A percentile compares a stretch with the other conserved stretches of the same genome.
Evolutionary conservation across 2,113 vertebrate species (phyloP).

Genomic region (Myotis brandtii): DNA sequence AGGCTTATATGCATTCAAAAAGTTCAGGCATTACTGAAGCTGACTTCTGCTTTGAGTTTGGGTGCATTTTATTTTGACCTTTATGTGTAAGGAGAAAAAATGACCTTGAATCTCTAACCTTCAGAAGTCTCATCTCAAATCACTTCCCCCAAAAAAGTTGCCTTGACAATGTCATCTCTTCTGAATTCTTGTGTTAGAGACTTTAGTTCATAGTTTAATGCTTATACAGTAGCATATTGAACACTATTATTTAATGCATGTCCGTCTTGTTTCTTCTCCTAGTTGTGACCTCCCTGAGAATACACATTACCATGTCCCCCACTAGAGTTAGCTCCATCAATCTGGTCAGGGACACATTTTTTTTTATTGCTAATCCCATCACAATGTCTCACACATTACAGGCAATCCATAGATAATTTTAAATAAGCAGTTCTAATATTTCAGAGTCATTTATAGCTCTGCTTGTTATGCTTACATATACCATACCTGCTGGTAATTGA

Average conservation of each 20-base stretch:
- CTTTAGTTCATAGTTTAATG: constrained; percentile 1
- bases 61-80: not conserved
- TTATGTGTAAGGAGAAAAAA: not conserved
- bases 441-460: not conserved
- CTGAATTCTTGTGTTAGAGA: not conserved
- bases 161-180: not conserved
- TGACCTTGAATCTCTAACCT: not conserved
- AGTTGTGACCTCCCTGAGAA: not conserved
- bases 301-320: not conserved
- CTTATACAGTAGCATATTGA: not conserved
- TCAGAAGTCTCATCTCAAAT: not conserved
- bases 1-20: not conserved
- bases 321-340: not conserved
- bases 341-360: not conserved
- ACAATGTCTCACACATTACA: constrained; percentile 10
- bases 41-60: not conserved
- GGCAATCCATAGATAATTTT: not conserved
- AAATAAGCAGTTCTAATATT: constrained; percentile 41
- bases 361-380: not conserved
- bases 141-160: not conserved
- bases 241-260: not conserved
- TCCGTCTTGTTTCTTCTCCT: constrained; percentile 9
- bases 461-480: not conserved
- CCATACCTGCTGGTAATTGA: not conserved
- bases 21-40: not conserved